Base-by-base conservation (phyloP, 2,797 vertebrate species). In the Crypturellus tataupa region DNA sequence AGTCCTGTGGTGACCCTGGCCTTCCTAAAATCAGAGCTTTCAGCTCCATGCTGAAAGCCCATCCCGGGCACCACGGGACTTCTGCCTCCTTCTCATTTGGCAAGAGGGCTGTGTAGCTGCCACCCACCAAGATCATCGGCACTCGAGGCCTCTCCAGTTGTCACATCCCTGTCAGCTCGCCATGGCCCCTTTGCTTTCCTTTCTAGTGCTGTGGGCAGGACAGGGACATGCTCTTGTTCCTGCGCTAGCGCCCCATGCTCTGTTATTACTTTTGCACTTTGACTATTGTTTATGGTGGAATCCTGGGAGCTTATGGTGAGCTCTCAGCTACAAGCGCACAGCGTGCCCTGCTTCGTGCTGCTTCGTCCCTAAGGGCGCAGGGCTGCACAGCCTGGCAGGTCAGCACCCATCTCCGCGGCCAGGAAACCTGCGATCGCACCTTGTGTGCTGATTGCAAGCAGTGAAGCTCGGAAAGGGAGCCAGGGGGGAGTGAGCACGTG, bases 1-100 rank as follows among this genome's bases (percentile, higher is more conserved):
- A 62, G 73, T 65, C 78, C 78, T 71, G 64, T 46, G 75, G 55
- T 51, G 73, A 84, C 37, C 64, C 31, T 80, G 80, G 55, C 49
- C 60, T 64, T 73, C 69, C 51, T 58, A 70, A 93, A 85, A 70
- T 42, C 63, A 27, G 56, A 67, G n/a, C 40, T 92, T 92, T 89
- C 59, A 75, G 72, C 72, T 62, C 40, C 13, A 24, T 47, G 81
- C 29, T 58, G 47, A 39, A 39, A 39, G 37, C 37, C 37, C 37
- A 69, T 80, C 49, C 70, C 63, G 35, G 47, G 77, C 49, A 71
- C 72, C 46, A 12, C 44, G 55, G 62, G 65, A 53, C 76, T 80
- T 40, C 49, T 55, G 25, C 31, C 40, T 65, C 39, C 46, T 75
- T 83, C 68, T 69, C 44, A 35, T 56, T 33, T 71, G 25, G 58